A percentile compares a stretch with the other conserved stretches of the same genome.
Evolutionary conservation across 1,140 invertebrate genomes (phyloP).

Genomic region (Palaemon carinicauda): DNA sequence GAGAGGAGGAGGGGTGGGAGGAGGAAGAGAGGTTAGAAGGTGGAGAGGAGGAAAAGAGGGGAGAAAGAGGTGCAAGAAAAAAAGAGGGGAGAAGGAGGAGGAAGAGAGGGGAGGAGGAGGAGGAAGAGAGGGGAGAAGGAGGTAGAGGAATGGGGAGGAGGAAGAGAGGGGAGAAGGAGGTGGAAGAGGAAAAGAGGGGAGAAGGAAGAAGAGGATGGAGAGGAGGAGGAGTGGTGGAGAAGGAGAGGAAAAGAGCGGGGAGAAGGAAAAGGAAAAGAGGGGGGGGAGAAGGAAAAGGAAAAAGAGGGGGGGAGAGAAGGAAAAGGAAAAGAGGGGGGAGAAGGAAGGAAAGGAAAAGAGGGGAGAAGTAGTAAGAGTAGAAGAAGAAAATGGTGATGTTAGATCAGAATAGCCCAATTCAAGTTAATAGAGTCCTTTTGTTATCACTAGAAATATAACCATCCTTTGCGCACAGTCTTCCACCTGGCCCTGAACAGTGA

Average conservation of each 20-base stretch:
- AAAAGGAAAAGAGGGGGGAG: neutral
- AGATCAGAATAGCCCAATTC: no score
- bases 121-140: neutral
- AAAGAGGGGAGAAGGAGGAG: no score
- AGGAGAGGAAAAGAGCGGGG: neutral
- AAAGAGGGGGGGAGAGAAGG: no score
- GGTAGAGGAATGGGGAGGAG: no score
- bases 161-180: neutral
- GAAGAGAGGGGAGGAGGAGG: neutral
- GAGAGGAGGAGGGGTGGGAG: neutral
- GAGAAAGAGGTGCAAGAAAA: neutral
- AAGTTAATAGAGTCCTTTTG: no score
- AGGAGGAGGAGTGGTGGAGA: neutral
- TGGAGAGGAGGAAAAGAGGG: neutral
- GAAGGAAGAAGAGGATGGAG: no score
- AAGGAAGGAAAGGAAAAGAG: neutral
- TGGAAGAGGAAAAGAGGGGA: neutral
- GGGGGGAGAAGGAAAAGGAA: neutral
- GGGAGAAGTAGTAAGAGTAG: neutral
- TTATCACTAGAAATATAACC: no score
- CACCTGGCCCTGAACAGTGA: no score
- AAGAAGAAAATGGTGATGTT: no score
- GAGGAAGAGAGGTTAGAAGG: no score
- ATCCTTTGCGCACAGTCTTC: no score
- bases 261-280: neutral